Percentiles rank a stretch among this genome's conserved stretches.
These are phyloP conservation scores for Tanypteryx hageni DNA, from an alignment of 2,888 invertebrate genomes.

Conservation along the genomic window DNA sequence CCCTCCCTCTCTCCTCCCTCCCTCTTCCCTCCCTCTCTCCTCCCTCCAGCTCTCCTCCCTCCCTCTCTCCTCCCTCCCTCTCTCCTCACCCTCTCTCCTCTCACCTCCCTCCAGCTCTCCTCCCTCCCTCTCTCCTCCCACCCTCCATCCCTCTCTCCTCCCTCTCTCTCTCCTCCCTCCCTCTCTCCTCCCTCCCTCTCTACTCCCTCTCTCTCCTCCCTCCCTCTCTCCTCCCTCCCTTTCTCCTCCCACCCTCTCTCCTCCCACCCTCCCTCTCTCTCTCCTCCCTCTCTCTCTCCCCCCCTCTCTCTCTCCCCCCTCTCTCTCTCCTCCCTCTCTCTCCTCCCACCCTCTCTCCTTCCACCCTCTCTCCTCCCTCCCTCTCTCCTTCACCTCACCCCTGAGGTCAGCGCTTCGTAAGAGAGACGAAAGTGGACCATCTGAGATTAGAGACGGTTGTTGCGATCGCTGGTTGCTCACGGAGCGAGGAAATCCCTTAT, in stretches of 20 bases:
- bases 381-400: not conserved
- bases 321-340: not conserved
- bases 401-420: not conserved
- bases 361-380: not conserved
- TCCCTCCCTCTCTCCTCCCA: not conserved
- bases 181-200: not conserved
- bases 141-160: too few relatives aligned
- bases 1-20: not conserved
- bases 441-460: not conserved
- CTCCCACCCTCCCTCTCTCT: not conserved
- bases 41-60: not conserved
- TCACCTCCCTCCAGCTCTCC: not conserved
- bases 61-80: not conserved
- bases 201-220: not conserved
- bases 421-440: conserved; percentile 16
- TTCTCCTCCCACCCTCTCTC: not conserved
- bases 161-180: not conserved
- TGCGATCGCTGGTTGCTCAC: conserved; percentile 13
- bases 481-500: not conserved
- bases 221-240: not conserved
- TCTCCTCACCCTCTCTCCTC: not conserved
- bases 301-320: not conserved
- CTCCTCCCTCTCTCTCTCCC: not conserved
- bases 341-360: not conserved
- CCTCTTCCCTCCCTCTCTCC: not conserved